Evolutionary conservation across 2,888 invertebrate genomes (phyloP).

Genomic region (Aleiodes leptofemur): DNA sequence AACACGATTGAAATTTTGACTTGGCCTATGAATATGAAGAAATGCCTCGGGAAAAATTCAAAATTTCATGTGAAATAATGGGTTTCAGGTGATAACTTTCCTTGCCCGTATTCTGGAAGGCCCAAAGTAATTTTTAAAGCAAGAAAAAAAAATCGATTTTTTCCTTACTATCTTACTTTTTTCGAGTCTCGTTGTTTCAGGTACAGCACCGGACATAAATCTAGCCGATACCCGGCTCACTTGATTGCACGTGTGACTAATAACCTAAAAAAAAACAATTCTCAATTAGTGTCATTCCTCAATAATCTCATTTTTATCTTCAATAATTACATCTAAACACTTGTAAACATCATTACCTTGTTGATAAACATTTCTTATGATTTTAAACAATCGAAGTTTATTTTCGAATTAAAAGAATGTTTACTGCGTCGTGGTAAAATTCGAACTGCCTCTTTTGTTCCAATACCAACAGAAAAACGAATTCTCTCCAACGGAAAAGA

Average conservation of each 20-base stretch:
- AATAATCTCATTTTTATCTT: conserved; percentile 4
- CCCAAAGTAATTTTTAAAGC: too few relatives aligned
- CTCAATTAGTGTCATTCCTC: conserved; percentile 44
- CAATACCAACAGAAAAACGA: too few relatives aligned
- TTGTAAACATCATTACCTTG: conserved; percentile 49
- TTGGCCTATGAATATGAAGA: too few relatives aligned
- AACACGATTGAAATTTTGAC: too few relatives aligned
- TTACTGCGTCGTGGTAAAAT: too few relatives aligned
- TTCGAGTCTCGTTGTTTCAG: conserved; percentile 58
- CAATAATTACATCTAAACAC: background rate
- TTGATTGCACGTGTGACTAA: conserved; percentile 55
- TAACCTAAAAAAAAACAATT: conserved; percentile 57
- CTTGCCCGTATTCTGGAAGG: too few relatives aligned
- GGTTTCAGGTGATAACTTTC: too few relatives aligned
- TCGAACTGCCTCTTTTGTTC: too few relatives aligned
- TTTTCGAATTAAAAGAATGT: conserved; percentile 5
- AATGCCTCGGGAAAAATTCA: too few relatives aligned
- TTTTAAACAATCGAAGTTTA: background rate
- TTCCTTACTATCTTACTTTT: conserved; percentile 63
- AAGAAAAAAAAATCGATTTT: too few relatives aligned
- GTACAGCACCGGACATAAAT: conserved; percentile 45
- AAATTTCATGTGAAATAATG: too few relatives aligned
- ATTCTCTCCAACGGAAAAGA: too few relatives aligned
- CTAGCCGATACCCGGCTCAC: conserved; percentile 48
- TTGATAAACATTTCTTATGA: background rate